Evolutionary conservation across 1,140 invertebrate genomes (phyloP).

Genomic region (Cydia strobilella): DNA sequence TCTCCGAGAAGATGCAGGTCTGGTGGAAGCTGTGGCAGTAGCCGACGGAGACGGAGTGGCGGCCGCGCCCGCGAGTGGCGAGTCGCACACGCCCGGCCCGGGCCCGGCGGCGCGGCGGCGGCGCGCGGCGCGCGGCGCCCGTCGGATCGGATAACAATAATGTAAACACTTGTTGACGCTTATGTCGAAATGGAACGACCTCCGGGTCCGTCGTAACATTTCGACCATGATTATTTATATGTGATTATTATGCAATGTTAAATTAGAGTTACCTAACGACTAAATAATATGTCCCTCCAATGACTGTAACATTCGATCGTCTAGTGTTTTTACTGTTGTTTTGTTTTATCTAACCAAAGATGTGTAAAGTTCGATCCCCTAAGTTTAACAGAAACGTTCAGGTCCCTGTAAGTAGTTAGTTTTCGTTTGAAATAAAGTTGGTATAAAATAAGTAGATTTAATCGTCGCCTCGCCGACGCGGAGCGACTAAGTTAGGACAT

Average conservation of each 20-base stretch:
- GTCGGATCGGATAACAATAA: conserved; percentile 65
- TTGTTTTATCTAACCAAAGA: conserved; percentile 77
- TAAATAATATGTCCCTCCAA: conserved; percentile 77
- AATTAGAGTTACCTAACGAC: conserved; percentile 76
- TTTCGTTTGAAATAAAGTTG: conserved; percentile 70
- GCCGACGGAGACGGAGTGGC: conserved; percentile 46
- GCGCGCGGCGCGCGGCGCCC: conserved; percentile 34
- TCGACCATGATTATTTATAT: conserved; percentile 71
- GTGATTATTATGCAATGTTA: conserved; percentile 74
- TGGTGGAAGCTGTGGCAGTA: conserved; percentile 88
- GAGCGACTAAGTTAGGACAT: conserved; percentile 76
- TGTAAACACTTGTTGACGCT: conserved; percentile 73
- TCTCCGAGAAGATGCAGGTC: conserved; percentile 90
- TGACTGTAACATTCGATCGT: conserved; percentile 73
- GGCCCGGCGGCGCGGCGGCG: conserved; percentile 37
- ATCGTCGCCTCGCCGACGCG: conserved; percentile 65
- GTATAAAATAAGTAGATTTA: conserved; percentile 75
- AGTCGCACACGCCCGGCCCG: conserved; percentile 37
- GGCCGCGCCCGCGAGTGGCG: conserved; percentile 29
- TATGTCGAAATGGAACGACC: conserved; percentile 70
- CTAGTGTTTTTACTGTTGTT: conserved; percentile 69
- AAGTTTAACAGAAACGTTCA: conserved; percentile 61
- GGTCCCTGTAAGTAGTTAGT: conserved; percentile 74
- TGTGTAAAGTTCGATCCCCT: conserved; percentile 54
- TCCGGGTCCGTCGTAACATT: conserved; percentile 63